Conservation (phyloP, 2,888 invertebrate genomes). For the Xestia ashworthii region DNA sequence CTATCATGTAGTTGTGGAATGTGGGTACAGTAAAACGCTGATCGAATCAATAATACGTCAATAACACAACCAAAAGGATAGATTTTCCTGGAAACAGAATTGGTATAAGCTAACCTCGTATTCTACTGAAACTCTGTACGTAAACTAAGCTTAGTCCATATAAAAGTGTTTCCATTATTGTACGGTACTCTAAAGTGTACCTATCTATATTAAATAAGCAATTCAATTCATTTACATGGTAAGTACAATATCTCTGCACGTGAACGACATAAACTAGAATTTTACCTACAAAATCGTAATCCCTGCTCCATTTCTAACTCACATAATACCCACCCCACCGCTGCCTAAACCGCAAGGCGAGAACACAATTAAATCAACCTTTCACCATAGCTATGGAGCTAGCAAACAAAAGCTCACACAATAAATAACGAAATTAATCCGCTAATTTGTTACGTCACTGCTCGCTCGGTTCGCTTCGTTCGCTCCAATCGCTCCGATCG, state of each 20-base stretch:
- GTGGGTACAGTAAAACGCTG: no score
- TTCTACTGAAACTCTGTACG: background rate
- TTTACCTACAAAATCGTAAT: background rate
- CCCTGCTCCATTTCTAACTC: background rate
- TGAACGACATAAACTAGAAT: constrained; percentile 1
- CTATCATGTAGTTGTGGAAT: background rate
- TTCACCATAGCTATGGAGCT: constrained; percentile 29
- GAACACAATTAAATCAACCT: constrained; percentile 59
- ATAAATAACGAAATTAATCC: constrained; percentile 69
- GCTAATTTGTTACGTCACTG: constrained; percentile 69
- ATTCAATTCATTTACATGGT: background rate
- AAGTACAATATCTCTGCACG: background rate
- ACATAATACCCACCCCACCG: background rate
- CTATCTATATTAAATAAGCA: background rate
- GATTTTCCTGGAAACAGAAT: background rate
- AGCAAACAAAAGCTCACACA: constrained; percentile 51
- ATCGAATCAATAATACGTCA: background rate
- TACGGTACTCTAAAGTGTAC: background rate
- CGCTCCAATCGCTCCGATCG: constrained; percentile 33
- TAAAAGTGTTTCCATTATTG: background rate
- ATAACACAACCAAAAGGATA: background rate
- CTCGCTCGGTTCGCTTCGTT: constrained; percentile 40
- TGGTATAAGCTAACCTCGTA: background rate
- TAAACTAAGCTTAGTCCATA: background rate
- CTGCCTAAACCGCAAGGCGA: constrained; percentile 16